Conservation (phyloP, 53 echinoderm and acorn worm species). For the Temnopleurus reevesii region DNA sequence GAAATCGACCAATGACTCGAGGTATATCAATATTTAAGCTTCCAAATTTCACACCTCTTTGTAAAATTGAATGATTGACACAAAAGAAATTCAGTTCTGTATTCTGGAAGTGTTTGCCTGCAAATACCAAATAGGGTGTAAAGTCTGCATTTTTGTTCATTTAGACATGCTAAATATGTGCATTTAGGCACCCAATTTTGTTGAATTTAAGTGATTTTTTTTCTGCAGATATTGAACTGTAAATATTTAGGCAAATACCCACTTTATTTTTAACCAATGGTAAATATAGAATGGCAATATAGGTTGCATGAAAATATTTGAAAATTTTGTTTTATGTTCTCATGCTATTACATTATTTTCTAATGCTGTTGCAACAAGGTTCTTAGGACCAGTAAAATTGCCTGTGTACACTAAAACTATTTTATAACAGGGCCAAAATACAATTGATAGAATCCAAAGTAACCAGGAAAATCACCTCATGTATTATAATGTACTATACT, state of each 20-base stretch:
- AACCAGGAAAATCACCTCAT: too few relatives aligned
- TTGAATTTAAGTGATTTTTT: background rate
- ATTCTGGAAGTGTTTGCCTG: background rate
- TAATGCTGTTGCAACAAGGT: background rate
- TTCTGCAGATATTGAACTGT: background rate
- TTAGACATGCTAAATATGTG: constrained; percentile 7
- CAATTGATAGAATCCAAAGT: too few relatives aligned
- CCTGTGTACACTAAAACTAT: too few relatives aligned
- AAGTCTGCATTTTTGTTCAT: background rate
- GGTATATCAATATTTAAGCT: constrained; percentile 21
- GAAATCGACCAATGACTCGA: constrained; percentile 4
- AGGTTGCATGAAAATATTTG: too few relatives aligned
- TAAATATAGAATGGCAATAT: background rate
- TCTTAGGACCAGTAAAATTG: too few relatives aligned
- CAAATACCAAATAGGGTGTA: background rate
- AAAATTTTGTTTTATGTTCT: too few relatives aligned
- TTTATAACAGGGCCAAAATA: too few relatives aligned
- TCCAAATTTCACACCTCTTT: background rate
- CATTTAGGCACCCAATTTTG: background rate
- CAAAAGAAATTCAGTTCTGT: background rate
- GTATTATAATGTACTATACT: too few relatives aligned
- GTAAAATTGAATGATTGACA: background rate
- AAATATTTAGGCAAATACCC: background rate
- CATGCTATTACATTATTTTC: too few relatives aligned
- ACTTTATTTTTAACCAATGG: background rate